Evolutionary conservation across 2,797 vertebrate species (phyloP).

Genomic region (Scleropages formosus): DNA sequence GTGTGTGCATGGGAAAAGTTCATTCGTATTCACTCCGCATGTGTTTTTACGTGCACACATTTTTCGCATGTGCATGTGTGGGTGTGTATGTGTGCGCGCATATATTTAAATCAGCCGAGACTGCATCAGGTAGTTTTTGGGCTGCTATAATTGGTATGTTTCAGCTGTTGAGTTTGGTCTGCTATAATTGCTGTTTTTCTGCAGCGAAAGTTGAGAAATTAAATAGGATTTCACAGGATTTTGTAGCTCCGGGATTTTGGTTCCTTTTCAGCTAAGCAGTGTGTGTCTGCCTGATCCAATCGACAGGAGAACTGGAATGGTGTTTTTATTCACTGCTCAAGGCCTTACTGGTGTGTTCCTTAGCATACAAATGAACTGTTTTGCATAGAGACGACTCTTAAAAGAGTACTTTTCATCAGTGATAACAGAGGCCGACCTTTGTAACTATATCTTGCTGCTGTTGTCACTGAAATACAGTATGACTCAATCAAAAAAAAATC

Average conservation of each 20-base stretch:
- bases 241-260: conserved; percentile 41
- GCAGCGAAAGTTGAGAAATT: conserved; percentile 47
- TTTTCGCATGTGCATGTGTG: conserved; percentile 43
- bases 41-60: background rate
- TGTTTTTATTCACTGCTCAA: conserved; percentile 63
- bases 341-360: conserved; percentile 54
- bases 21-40: background rate
- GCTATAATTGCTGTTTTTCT: conserved; percentile 20
- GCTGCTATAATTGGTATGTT: background rate
- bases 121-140: conserved; percentile 48
- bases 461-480: background rate
- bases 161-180: background rate
- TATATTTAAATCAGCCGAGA: conserved; percentile 32
- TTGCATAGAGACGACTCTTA: conserved; percentile 68
- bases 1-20: background rate
- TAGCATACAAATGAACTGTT: conserved; percentile 69
- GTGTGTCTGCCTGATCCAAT: conserved; percentile 56
- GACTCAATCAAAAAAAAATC: background rate
- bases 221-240: conserved; percentile 60
- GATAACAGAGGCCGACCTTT: conserved; percentile 42
- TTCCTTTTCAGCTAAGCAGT: conserved; percentile 57
- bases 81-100: conserved; percentile 22
- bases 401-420: conserved; percentile 58
- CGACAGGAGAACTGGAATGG: conserved; percentile 60
- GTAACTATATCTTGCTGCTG: conserved; percentile 24